These are phyloP conservation scores for Girardia tigrina DNA, from an alignment of 2,888 invertebrate species.

Conservation along the genomic window DNA sequence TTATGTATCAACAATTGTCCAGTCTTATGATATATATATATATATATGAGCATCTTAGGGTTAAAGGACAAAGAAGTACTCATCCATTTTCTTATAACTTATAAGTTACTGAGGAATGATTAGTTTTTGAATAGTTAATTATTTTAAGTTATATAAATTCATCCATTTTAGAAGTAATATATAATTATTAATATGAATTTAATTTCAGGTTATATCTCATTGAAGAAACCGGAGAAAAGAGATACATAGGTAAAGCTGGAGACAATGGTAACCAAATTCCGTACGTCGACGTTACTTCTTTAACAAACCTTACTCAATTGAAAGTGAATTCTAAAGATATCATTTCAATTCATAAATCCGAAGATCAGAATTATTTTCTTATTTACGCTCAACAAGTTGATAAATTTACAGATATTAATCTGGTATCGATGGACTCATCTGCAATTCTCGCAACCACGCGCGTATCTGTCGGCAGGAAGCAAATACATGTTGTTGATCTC, in stretches of 20 bases:
- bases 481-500: background rate
- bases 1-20: too few species aligned
- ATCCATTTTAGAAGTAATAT: too few species aligned
- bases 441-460: background rate
- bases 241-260: background rate
- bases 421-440: background rate
- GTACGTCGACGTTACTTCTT: background rate
- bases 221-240: conserved; percentile 9
- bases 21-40: too few species aligned
- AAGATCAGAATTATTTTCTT: background rate
- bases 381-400: background rate
- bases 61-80: too few species aligned
- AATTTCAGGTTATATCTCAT: background rate
- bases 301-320: background rate
- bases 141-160: too few species aligned
- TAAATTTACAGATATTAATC: background rate
- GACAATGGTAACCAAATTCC: background rate
- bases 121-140: too few species aligned
- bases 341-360: background rate
- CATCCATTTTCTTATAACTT: too few species aligned
- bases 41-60: too few species aligned
- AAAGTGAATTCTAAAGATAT: background rate
- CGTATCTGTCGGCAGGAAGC: background rate
- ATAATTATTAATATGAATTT: too few species aligned
- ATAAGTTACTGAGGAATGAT: too few species aligned